Conservation (phyloP, 2,797 vertebrate species). For the Acridotheres tristis region DNA sequence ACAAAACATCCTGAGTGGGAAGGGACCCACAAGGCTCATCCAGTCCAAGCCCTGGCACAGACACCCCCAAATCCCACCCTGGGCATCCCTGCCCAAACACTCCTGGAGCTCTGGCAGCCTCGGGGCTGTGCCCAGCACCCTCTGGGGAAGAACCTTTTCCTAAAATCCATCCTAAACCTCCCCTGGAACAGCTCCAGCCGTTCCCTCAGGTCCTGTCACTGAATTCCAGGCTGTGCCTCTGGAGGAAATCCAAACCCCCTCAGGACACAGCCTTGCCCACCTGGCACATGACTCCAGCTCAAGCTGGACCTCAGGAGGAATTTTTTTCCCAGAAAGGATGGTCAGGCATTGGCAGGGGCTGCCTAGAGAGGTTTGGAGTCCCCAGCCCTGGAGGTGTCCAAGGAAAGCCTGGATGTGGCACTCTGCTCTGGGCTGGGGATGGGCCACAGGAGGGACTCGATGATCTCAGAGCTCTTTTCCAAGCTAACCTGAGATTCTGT, state of each 20-base stretch:
- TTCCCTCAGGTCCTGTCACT: neutral
- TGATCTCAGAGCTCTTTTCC: neutral
- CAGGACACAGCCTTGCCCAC: accelerated
- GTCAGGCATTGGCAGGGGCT: neutral
- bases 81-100: neutral
- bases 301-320: neutral
- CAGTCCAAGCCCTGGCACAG: neutral
- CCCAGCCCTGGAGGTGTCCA: neutral
- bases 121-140: neutral
- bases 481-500: neutral
- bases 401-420: neutral
- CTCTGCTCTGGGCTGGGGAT: neutral
- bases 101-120: neutral
- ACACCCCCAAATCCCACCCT: neutral
- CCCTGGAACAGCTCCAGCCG: accelerated
- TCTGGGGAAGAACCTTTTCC: neutral
- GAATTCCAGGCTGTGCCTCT: neutral
- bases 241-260: neutral
- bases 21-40: accelerated
- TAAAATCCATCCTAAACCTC: accelerated
- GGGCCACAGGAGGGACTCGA: accelerated
- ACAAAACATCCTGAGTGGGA: neutral
- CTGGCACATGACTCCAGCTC: neutral
- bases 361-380: neutral
- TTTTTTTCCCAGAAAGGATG: neutral